These are phyloP conservation scores for Meandrusa payeni DNA, from an alignment of 2,888 invertebrate species.

Conservation along the genomic window DNA sequence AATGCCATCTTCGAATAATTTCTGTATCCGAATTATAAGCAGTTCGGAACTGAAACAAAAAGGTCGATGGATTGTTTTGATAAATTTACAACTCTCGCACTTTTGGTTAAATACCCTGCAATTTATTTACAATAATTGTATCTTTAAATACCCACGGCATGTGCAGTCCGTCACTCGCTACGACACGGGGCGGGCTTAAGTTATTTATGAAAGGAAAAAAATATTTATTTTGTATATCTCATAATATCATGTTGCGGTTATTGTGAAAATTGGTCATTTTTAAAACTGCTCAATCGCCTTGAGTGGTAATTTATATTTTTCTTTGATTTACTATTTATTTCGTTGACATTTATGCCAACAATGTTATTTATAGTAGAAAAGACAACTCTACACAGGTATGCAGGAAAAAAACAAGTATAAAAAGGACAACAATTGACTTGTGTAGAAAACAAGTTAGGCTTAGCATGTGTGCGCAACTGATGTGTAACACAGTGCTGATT, in stretches of 20 bases:
- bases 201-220: slow-evolving; percentile 31
- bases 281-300: slow-evolving; percentile 17
- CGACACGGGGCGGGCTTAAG: slow-evolving; percentile 31
- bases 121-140: slow-evolving; percentile 34
- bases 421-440: too few species aligned
- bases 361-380: slow-evolving; percentile 8
- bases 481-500: too few species aligned
- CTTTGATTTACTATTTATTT: too few species aligned
- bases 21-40: slow-evolving; percentile 11
- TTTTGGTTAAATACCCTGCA: slow-evolving; percentile 27
- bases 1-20: slow-evolving; percentile 20
- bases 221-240: slow-evolving; percentile 31
- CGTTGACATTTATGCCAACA: not conserved
- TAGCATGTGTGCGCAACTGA: too few species aligned
- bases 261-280: slow-evolving; percentile 16
- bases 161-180: slow-evolving; percentile 32
- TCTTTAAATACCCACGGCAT: slow-evolving; percentile 30
- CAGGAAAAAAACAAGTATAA: too few species aligned
- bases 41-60: slow-evolving; percentile 9
- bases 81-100: slow-evolving; percentile 21
- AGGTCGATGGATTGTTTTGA: slow-evolving; percentile 21
- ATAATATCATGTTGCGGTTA: slow-evolving; percentile 10
- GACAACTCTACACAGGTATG: too few species aligned
- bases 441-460: too few species aligned
- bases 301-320: not conserved